A percentile compares a stretch with the other conserved stretches of the same genome.
Conservation (phyloP, 2,113 vertebrate species). For the Rafetus swinhoei region DNA sequence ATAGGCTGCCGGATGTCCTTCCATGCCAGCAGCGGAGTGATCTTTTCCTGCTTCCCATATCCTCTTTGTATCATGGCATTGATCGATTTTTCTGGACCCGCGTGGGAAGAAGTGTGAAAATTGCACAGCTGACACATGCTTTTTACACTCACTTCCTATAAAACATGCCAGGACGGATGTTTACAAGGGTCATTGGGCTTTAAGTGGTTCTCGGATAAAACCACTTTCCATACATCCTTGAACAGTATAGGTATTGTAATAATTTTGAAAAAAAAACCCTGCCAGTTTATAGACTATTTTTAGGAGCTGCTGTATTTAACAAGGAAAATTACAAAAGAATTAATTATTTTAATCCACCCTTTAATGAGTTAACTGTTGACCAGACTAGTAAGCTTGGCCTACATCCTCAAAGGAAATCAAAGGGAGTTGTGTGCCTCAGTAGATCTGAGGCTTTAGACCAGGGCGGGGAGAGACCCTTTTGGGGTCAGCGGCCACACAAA, state of each 20-base stretch:
- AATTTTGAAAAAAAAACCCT: neutral
- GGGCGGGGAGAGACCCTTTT: too few relatives aligned
- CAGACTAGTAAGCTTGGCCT: neutral
- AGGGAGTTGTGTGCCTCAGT: too few relatives aligned
- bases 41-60: neutral
- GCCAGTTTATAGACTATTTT: neutral
- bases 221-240: neutral
- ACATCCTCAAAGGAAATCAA: neutral
- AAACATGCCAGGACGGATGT: constrained; percentile 1
- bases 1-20: neutral
- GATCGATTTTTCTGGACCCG: neutral
- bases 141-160: neutral
- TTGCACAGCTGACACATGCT: accelerated
- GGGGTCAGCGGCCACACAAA: too few relatives aligned
- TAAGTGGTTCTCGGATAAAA: constrained; percentile 35
- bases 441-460: too few relatives aligned
- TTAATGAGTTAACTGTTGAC: neutral
- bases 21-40: neutral
- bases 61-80: neutral
- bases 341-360: neutral
- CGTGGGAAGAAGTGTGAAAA: neutral
- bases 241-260: neutral
- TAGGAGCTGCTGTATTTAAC: neutral
- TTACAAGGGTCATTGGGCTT: neutral
- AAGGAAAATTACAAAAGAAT: neutral